Evolutionary conservation across 2,113 vertebrate genomes (phyloP).

Genomic region (Aegypius monachus): DNA sequence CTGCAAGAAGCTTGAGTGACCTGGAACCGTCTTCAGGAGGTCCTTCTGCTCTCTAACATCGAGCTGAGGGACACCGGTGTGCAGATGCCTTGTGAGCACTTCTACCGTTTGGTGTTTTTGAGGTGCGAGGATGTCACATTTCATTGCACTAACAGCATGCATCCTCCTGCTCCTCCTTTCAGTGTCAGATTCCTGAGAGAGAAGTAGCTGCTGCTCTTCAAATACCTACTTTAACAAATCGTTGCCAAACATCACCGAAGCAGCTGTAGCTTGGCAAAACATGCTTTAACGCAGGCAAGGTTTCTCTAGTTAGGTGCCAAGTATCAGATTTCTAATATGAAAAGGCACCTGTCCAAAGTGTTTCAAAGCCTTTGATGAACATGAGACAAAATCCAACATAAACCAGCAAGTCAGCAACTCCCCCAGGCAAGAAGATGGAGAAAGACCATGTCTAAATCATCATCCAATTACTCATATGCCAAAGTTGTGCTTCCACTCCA

Average conservation of each 20-base stretch:
- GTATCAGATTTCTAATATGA: background rate
- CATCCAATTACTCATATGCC: too few species aligned
- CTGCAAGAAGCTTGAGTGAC: background rate
- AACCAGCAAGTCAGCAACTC: background rate
- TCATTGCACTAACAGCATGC: accelerated
- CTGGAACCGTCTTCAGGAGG: background rate
- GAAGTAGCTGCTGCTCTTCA: background rate
- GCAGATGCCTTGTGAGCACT: background rate
- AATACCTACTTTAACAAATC: background rate
- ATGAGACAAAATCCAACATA: background rate
- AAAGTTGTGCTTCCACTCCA: background rate
- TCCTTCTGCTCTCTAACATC: background rate
- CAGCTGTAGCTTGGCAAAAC: background rate
- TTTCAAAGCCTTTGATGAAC: background rate
- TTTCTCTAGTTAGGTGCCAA: background rate
- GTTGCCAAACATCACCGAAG: background rate
- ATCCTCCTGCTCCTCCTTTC: background rate
- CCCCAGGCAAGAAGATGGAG: background rate
- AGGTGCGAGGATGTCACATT: background rate
- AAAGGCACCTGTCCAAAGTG: background rate
- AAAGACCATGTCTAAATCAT: background rate
- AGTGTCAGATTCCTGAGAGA: background rate
- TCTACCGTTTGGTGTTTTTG: too few species aligned
- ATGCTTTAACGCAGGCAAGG: background rate
- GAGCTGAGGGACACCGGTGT: accelerated